Evolutionary conservation across 2,113 vertebrate genomes (phyloP), one percentile per base, ranked within the genome.

Genomic region (Microtus montanus): DNA sequence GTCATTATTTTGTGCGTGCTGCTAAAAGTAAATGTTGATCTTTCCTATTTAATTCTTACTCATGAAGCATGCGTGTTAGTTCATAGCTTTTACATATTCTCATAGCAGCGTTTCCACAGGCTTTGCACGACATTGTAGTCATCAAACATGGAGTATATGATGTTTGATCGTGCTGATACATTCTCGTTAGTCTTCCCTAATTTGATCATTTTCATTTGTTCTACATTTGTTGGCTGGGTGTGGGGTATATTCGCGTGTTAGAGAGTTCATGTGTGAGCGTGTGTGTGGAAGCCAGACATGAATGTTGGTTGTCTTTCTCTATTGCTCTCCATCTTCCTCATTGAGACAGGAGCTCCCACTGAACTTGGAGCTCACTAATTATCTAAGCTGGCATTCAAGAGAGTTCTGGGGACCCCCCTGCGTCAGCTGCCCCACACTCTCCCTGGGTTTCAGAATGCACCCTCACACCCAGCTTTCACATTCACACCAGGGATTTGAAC

Each of bases 1-100:
- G 71, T 73, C 35, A 73, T 83, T 93, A 89, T 96, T 92, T 93
- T 94, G 96, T 92, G 86, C 30, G 14, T 71, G 15, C 85, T 96
- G 38, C 22, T 93, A n/a, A 78, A 49, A 92, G 83, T 83, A 95
- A 94, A 91, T 96, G 92, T 93, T 93, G 91, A 93, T 84, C 89
- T 52, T 89, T 93, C 8, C 77, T 83, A 0, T 49, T 79, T 95
- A 66, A 75, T 77, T 83, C 30, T 90, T 94, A 82, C 75, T 96
- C 95, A 74, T 64, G 58, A 80, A 93, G 63, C 70, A 1, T 22
- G 6, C 9, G 3, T 90, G 63, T 7, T 75, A 87, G 83, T 95
- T 96, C 10, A 63, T 73, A 68, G 64, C 92, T 83, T 90, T 35
- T 66, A 26, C 12, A 41, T 87, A 91, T 92, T 73, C 44, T 73